Evolutionary conservation across 1,140 invertebrate genomes (phyloP), one percentile per base, ranked within the genome.

Genomic region (Belonocnema kinseyi): DNA sequence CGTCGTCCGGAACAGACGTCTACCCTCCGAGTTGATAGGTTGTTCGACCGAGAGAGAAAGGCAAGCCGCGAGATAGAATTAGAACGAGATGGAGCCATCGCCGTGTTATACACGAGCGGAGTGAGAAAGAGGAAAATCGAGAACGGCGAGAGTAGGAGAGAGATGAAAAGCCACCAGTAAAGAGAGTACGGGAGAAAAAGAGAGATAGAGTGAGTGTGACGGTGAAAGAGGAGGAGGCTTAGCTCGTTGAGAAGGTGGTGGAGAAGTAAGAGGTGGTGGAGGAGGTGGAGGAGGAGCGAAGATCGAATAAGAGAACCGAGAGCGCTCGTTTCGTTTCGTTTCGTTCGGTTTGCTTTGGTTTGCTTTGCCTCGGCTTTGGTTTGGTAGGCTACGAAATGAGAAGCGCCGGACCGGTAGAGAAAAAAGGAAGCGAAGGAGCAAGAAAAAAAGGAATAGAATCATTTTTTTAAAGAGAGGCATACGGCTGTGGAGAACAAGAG

Each of bases 11-110:
- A 85, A 78, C 86, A 82, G 46, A 80, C 90, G 90, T 91, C 88
- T 88, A 91, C 85, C 90, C 86, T 85, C 90, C 88, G 89, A 91
- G 90, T 91, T 91, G 90, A 91, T 91, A 91, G 90, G 90, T 91
- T 91, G 90, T 90, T 90, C 87, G 87, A 87, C 88, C 79, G 86
- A 88, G 87, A 90, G 89, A 85, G 88, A 87, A 80, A 81, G 86
- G 77, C 72, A 83, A 85, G 83, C 83, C 82, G 81, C 87, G 88
- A 90, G 90, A 91, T 91, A 91, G 90, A 90, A 90, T 91, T 91
- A 91, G 89, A 91, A 76, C 58, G 84, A 86, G 90, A 91, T 53
- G 76, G 85, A 81, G 66, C 51, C 75, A 75, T 76, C 74, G 72
- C 56, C 72, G 79, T 66, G 81, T 52, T 74, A 72, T 77, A 72